Evolutionary conservation across 2,113 vertebrate genomes (phyloP), one percentile per base, ranked within the genome.

Genomic region (Leuciscus idus): DNA sequence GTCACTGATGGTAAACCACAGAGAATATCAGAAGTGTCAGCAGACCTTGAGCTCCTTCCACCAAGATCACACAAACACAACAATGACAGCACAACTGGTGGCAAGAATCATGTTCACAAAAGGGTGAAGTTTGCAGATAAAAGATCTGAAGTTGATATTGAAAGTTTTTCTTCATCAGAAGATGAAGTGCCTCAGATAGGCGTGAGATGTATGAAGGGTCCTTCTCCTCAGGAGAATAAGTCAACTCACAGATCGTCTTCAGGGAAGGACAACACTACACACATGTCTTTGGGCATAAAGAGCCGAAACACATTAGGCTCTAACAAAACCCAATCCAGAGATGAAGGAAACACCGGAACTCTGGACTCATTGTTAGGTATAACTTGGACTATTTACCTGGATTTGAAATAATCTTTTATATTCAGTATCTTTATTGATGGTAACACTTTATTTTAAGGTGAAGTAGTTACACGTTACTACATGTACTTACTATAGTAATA

Each of bases 121-220:
- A 68, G 72, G 12, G 66, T 21, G 4, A 17, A 52, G 52, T 43
- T 43, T 57, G 73, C 33, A 17, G 1, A 46, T 79, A 39, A 80
- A 90, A 66, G 85, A 88, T 62, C 28, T 85, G 61, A 86, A 78
- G 95, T 95, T 62, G 79, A 89, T 85, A 95, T 95, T 77, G 94
- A 95, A 72, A 91, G 91, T 10, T 96, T 95, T 91, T 95, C 95
- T 28, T 97, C 96, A 5, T 97, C 96, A 88, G 97, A 97, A 57
- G 97, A 98, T 15, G 91, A 95, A 75, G 84, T 85, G 55, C 85
- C 90, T 39, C n/a, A 55, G 52, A 90, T 91, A 88, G 94, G 90
- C 39, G 48, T 72, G 26, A 75, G n/a, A 86, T 23, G 50, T 50
- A 84, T 59, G 83, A 90, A 89, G 85, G 57, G 88, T 43, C 23